Conservation (phyloP, 2,113 vertebrate genomes). For the Mohoua ochrocephala region DNA sequence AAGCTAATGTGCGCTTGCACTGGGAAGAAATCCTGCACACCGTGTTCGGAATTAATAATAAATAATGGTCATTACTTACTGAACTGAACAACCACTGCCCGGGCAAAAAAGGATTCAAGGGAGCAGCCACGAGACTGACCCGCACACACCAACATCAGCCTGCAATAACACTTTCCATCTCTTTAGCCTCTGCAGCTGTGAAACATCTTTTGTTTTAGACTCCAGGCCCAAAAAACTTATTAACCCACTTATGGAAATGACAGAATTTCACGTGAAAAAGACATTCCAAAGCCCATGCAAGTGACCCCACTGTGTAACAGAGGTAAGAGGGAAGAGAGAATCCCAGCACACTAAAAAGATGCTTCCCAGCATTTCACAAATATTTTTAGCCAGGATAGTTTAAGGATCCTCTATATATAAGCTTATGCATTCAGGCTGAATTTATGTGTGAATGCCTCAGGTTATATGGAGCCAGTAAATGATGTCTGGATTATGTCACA, state of each 20-base stretch:
- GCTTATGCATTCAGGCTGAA: not conserved
- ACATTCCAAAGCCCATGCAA: not conserved
- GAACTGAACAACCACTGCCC: not conserved
- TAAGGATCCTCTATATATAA: slow-evolving; percentile 14
- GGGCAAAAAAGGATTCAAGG: not conserved
- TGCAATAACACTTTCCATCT: not conserved
- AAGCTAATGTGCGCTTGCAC: not conserved
- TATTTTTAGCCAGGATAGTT: not conserved
- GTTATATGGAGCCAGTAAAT: slow-evolving; percentile 44
- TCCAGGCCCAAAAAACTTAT: not conserved
- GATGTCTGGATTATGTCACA: slow-evolving; percentile 49
- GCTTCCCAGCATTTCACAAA: not conserved
- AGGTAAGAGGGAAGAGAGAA: not conserved
- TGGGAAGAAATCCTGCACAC: not conserved
- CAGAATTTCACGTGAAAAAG: not conserved
- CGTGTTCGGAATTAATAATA: slow-evolving; percentile 11
- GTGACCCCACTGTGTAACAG: not conserved
- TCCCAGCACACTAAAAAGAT: not conserved
- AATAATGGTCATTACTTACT: not conserved
- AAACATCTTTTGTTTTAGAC: not conserved
- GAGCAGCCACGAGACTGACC: not conserved
- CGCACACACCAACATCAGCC: not conserved
- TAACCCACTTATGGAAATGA: not conserved
- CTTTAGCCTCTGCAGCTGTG: not conserved
- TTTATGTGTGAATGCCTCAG: slow-evolving; percentile 51